Evolutionary conservation across 2,888 invertebrate species (phyloP).

Genomic region (Steinernema hermaphroditum): DNA sequence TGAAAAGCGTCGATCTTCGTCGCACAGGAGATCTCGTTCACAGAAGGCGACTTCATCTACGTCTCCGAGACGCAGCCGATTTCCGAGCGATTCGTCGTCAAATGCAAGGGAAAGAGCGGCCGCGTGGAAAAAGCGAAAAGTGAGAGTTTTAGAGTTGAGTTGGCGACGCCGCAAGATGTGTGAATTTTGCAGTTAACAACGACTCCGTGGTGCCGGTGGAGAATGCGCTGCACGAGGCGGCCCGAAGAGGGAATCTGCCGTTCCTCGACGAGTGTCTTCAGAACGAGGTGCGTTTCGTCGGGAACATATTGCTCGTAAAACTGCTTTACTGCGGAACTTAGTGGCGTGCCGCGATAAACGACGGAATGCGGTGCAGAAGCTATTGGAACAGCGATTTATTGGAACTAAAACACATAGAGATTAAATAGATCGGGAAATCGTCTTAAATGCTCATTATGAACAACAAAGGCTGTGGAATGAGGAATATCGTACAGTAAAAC

Average conservation of each 20-base stretch:
- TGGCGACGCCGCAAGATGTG: not conserved
- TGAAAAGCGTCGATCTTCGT: not conserved
- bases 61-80: constrained; percentile 46
- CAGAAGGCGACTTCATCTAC: constrained; percentile 72
- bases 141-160: constrained; percentile 68
- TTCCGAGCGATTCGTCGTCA: constrained; percentile 2
- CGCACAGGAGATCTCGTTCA: constrained; percentile 73
- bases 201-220: constrained; percentile 70
- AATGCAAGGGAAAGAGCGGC: constrained; percentile 70
- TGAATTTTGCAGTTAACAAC: constrained; percentile 47
- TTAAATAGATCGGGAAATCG: too few relatives aligned
- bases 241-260: constrained; percentile 73
- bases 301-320: not conserved
- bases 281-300: constrained; percentile 70
- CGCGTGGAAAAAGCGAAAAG: not conserved
- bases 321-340: not conserved
- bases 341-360: not conserved
- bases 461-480: too few relatives aligned
- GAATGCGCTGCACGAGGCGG: constrained; percentile 75
- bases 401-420: too few relatives aligned
- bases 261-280: constrained; percentile 73
- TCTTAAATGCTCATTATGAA: too few relatives aligned
- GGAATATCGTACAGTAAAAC: too few relatives aligned
- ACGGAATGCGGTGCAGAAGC: not conserved
- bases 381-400: too few relatives aligned